These are phyloP conservation scores for Platyrinchus mystaceus DNA, from an alignment of 2,797 vertebrate genomes.

Conservation along the genomic window DNA sequence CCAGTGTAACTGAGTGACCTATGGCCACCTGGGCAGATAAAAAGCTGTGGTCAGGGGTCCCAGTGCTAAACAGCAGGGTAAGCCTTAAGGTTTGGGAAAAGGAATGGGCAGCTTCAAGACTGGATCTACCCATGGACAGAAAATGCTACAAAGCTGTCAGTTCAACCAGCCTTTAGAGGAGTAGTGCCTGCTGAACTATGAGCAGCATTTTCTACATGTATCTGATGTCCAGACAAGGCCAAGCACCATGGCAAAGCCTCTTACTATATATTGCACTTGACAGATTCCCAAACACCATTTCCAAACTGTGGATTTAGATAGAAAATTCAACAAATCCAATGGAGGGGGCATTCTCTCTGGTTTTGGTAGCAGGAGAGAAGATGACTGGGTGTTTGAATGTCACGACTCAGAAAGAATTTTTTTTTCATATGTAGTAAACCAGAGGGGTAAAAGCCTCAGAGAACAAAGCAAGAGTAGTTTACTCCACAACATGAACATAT, in stretches of 20 bases:
- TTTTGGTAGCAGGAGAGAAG: not conserved
- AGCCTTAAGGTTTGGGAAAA: not conserved
- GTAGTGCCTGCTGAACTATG: not conserved
- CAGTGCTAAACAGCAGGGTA: not conserved
- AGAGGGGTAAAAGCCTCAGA: not conserved
- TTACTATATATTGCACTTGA: not conserved
- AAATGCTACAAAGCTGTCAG: not conserved
- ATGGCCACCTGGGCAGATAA: not conserved
- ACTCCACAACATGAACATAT: not conserved
- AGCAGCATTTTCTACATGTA: not conserved
- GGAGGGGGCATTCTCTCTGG: not conserved
- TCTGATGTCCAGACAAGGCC: not conserved
- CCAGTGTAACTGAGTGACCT: not conserved
- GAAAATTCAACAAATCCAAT: not conserved
- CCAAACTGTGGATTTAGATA: not conserved
- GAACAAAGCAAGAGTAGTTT: conserved; percentile 20
- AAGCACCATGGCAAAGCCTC: not conserved
- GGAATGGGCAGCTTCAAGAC: not conserved
- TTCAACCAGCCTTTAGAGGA: not conserved
- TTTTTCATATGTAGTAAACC: conserved; percentile 15
- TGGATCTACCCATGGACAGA: not conserved
- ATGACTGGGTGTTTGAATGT: not conserved
- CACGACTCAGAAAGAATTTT: conserved; percentile 26
- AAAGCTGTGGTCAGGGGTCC: not conserved
- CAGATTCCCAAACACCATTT: not conserved